phyloP scores from a whole-genome alignment of 2,797 vertebrate genomes.

The Micrastur ruficollis region DNA sequence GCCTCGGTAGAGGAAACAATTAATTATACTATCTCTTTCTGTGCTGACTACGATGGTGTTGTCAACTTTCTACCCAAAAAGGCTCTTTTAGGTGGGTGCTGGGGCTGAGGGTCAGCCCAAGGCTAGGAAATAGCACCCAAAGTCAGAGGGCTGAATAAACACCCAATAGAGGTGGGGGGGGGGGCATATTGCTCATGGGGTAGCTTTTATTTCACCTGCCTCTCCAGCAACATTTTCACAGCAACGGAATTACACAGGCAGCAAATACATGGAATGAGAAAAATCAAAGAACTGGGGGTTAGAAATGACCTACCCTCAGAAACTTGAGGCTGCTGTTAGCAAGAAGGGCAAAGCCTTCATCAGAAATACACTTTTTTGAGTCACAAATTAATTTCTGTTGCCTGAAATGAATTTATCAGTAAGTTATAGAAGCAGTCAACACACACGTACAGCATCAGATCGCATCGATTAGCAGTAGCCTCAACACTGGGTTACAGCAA shows the following conservation, averaged over 20 bases:
- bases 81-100: not conserved
- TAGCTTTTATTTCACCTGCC: not conserved
- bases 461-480: accelerated
- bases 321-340: not conserved
- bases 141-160: not conserved
- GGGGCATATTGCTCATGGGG: accelerated
- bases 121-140: not conserved
- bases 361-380: not conserved
- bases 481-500: not conserved
- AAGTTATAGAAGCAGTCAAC: not conserved
- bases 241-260: not conserved
- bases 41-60: not conserved
- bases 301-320: not conserved
- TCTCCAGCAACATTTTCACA: not conserved
- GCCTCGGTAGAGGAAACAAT: not conserved
- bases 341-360: not conserved
- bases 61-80: not conserved
- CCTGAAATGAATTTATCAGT: not conserved
- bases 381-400: not conserved
- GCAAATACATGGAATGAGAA: not conserved
- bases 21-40: not conserved
- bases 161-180: not conserved
- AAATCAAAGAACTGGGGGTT: not conserved
- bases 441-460: accelerated
- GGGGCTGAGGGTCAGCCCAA: not conserved